Base-by-base conservation (phyloP, 1,140 invertebrate genomes). In the Lanistes nyassanus region DNA sequence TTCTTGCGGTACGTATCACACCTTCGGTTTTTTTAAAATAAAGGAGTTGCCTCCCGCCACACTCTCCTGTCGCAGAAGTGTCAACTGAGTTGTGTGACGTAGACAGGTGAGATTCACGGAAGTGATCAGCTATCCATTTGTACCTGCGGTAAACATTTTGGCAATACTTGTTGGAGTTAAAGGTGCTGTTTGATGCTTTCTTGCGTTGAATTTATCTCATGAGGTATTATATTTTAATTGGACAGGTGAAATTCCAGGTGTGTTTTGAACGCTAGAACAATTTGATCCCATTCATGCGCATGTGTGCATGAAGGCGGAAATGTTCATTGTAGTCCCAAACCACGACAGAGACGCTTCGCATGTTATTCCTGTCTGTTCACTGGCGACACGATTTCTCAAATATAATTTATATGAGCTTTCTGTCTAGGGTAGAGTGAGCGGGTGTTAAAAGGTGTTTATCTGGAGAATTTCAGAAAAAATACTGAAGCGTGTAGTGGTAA, bases 21-120 rank as follows among this genome's bases (percentile, higher is more conserved):
- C 42, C 42, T 47, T 9, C 19, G 2, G 2, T 47, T 47, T n/a
- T n/a, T n/a, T n/a, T n/a, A n/a, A n/a, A n/a, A n/a, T n/a, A 16
- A 16, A 47, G 19, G 42, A 47, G 42, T 47, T 47, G 5, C 42
- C 42, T 47, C 42, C 42, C 42, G 42, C 42, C 0, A 47, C 42
- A 47, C 42, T 47, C 42, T 47, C 42, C 42, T 47, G 42, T 47
- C 42, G 0, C 5, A 1, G 9, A 6, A 47, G 42, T 47, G 42
- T 47, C 42, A 2, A 47, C 2, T 3, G 42, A 47, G 42, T 72
- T 42, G 55, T 62, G 70, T 72, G 70, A 72, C 70, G 70, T 72
- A 62, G 55, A 37, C 70, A 72, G 70, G 70, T 72, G 70, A 56
- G 13, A 72, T 19, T 72, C 70, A 29, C 70, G 70, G 70, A 72